phyloP scores from a whole-genome alignment of 2,888 invertebrate species.

The Drosophila antonietae region DNA sequence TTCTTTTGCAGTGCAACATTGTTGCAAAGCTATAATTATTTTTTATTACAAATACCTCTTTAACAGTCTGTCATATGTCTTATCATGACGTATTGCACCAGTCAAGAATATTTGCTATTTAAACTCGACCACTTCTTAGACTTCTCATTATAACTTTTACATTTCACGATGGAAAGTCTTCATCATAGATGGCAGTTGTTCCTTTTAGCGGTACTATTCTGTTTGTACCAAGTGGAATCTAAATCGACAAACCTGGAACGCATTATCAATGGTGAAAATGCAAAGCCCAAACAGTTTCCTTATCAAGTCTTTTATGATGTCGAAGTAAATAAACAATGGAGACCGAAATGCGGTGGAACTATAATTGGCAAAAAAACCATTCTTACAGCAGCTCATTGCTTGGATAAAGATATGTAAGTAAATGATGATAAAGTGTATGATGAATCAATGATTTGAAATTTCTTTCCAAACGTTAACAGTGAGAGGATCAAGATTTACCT shows the following conservation, averaged over 20 bases:
- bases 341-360: neutral
- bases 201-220: neutral
- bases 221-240: neutral
- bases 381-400: neutral
- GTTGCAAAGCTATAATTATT: neutral
- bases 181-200: neutral
- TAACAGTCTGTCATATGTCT: neutral
- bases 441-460: neutral
- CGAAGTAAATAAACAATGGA: neutral
- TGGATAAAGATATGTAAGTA: neutral
- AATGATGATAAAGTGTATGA: neutral
- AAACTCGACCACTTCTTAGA: neutral
- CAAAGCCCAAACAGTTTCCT: neutral
- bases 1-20: neutral
- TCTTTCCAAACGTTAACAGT: neutral
- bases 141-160: neutral
- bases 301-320: neutral
- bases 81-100: neutral
- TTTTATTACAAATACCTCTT: neutral
- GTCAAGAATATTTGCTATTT: constrained; percentile 1
- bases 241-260: neutral
- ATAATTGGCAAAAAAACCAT: neutral
- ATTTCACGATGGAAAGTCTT: constrained; percentile 2
- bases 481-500: neutral
- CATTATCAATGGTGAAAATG: neutral